Conservation (phyloP, 2,888 invertebrate species). For the Rosalia funebris region DNA sequence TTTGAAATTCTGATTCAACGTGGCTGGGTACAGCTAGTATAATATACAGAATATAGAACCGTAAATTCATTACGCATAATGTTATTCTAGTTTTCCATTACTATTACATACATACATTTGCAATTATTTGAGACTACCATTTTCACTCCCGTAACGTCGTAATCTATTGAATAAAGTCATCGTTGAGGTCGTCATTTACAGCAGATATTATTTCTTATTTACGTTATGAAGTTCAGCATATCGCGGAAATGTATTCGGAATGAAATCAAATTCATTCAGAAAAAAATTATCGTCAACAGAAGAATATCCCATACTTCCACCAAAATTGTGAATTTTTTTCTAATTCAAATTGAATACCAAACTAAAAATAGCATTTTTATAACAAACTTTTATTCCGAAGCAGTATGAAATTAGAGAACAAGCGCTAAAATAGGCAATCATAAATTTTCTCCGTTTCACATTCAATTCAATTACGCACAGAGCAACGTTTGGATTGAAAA, state of each 20-base stretch:
- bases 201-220: background rate
- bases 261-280: background rate
- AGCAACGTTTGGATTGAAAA: constrained; percentile 11
- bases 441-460: constrained; percentile 1
- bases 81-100: too few relatives aligned
- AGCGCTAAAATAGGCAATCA: constrained; percentile 15
- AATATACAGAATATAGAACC: too few relatives aligned
- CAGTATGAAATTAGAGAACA: constrained; percentile 9
- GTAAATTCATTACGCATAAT: too few relatives aligned
- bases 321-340: constrained; percentile 1
- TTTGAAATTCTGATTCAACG: too few relatives aligned
- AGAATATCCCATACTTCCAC: background rate
- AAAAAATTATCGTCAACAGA: background rate
- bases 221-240: background rate
- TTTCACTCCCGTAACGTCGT: too few relatives aligned
- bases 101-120: too few relatives aligned
- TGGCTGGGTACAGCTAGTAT: too few relatives aligned
- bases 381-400: constrained; percentile 11
- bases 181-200: background rate
- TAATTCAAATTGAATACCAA: constrained; percentile 8
- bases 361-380: constrained; percentile 18
- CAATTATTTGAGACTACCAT: too few relatives aligned
- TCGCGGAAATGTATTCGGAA: background rate
- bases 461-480: background rate
- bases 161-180: too few relatives aligned